Evolutionary conservation across 1,140 invertebrate genomes (phyloP).

Genomic region (Rhyacophila brunnea): DNA sequence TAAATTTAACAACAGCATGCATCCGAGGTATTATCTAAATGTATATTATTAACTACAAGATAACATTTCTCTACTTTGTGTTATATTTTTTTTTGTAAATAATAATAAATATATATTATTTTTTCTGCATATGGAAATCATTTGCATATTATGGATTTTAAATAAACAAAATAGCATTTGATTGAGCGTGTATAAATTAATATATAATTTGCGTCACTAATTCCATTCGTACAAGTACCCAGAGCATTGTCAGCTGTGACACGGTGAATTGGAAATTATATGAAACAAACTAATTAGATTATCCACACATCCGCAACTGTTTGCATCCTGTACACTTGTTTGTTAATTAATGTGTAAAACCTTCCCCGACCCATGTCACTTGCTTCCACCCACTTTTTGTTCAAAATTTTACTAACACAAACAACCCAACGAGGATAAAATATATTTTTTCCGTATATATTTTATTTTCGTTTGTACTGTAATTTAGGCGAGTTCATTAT

Average conservation of each 20-base stretch:
- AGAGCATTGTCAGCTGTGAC: slow-evolving; percentile 23
- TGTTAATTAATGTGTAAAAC: slow-evolving; percentile 28
- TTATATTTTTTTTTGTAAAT: too few relatives aligned
- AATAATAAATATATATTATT: too few relatives aligned
- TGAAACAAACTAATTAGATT: slow-evolving; percentile 35
- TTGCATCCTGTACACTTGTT: slow-evolving; percentile 27
- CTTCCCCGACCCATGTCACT: slow-evolving; percentile 6
- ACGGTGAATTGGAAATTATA: slow-evolving; percentile 31
- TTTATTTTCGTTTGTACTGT: too few relatives aligned
- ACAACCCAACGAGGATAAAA: background rate
- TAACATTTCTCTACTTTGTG: too few relatives aligned
- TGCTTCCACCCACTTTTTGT: background rate
- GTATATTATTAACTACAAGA: too few relatives aligned
- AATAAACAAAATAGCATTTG: too few relatives aligned
- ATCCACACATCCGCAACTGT: slow-evolving; percentile 30
- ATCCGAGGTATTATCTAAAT: too few relatives aligned
- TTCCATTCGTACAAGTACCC: background rate
- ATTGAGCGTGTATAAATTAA: background rate
- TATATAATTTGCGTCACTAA: background rate
- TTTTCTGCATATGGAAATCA: too few relatives aligned
- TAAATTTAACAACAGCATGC: too few relatives aligned
- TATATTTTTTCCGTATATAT: too few relatives aligned
- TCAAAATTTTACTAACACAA: background rate
- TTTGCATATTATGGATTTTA: too few relatives aligned
- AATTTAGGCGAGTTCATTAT: too few relatives aligned